Percentiles rank a stretch among this genome's conserved stretches.
Conservation (phyloP, 2,113 vertebrate genomes). For the Leptobrachium leishanense region DNA sequence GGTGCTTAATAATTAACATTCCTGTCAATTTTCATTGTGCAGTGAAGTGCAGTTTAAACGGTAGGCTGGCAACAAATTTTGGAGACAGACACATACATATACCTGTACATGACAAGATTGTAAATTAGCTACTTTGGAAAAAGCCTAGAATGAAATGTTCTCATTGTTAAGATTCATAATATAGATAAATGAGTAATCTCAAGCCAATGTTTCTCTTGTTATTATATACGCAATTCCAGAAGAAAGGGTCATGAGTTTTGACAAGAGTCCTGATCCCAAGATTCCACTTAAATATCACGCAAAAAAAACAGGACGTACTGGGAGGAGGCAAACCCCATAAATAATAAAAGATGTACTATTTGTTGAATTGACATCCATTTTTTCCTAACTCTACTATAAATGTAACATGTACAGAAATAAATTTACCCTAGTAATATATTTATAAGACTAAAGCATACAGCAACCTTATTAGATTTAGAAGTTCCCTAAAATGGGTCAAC, state of each 20-base stretch:
- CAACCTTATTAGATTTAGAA: no score
- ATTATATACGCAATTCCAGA: background rate
- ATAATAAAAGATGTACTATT: constrained; percentile 22
- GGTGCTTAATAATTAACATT: constrained; percentile 58
- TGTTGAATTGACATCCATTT: constrained; percentile 5
- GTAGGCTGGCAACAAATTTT: constrained; percentile 34
- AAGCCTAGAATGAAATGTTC: constrained; percentile 6
- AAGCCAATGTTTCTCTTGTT: background rate
- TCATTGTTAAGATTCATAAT: constrained; percentile 28
- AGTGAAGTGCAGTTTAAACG: constrained; percentile 47
- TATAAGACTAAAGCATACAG: no score
- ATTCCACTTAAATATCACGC: constrained; percentile 34
- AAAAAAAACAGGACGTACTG: background rate
- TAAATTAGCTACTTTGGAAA: constrained; percentile 30
- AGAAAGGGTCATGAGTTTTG: constrained; percentile 21
- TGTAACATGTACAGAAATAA: no score
- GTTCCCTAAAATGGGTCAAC: no score
- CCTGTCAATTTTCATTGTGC: constrained; percentile 51
- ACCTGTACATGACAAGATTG: constrained; percentile 34
- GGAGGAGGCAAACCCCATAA: constrained; percentile 6
- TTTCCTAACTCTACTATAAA: background rate
- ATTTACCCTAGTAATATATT: no score
- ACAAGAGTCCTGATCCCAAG: constrained; percentile 9
- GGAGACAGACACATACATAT: background rate
- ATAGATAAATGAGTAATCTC: constrained; percentile 5